Base-by-base conservation (phyloP, 2,113 vertebrate genomes). In the Microtus pennsylvanicus region DNA sequence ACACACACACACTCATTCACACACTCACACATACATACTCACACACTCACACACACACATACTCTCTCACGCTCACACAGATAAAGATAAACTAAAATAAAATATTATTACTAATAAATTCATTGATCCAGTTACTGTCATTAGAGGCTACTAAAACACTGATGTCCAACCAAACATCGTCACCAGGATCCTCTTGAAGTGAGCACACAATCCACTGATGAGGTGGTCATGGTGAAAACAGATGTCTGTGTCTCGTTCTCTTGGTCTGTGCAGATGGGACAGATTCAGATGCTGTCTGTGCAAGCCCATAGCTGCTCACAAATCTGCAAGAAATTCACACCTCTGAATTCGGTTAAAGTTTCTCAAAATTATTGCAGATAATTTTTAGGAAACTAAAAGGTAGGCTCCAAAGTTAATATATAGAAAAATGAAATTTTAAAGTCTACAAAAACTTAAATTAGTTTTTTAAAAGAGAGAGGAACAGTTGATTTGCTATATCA, bases 361-460 rank as follows among this genome's bases (percentile, higher is more conserved):
- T 61, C 90, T 91, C 26, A 86, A 77, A 93, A 95, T 90, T 89
- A 77, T 61, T 94, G 19, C 21, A 77, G 22, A 63, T 50, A 65
- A 45, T 50, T 93, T 92, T 70, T 65, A 61, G 83, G 83, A 91
- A 94, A 65, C 28, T 90, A 38, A 94, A 26, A 90, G 82, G 87
- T 24, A 76, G n/a, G 87, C 85, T 95, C 47, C 80, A 95, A 96
- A 97, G 93, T 92, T 93, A 92, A 92, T 16, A 72, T 77, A 55
- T 6, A 63, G 55, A 76, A 77, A 88, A 92, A 82, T 83, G 2
- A 96, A 92, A 17, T 2, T 74, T 94, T 45, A 16, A 89, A 82
- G 80, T 61, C 45, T 38, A 82, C 50, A 91, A 82, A 91, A 67
- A 86, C 1, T 6, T 61, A 96, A 58, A 11, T 28, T 52, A 16